Base-by-base conservation (phyloP, 2,888 invertebrate genomes). In the Azorinus chamasolen region DNA sequence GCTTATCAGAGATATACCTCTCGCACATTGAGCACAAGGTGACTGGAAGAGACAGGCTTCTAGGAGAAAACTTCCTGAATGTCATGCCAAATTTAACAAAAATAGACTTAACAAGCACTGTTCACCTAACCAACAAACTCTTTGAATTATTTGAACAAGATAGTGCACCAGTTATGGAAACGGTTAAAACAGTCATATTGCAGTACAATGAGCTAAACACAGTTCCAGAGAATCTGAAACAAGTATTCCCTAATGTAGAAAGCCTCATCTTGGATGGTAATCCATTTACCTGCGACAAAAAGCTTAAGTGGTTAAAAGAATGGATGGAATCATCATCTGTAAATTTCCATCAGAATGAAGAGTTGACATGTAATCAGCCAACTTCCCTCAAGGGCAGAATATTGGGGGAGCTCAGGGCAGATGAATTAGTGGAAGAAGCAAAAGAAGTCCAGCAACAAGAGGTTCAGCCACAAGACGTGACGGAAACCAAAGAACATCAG, bases 241-340 rank as follows among this genome's bases (percentile, higher is more conserved):
- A 95, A 88, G 95, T 95, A 89, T 94, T 97, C 80, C 95, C 96
- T 0, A 95, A 96, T 89, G 92, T 97, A 58, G 95, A 95, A 84
- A 94, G 94, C 22, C 92, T 97, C 55, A 94, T 95, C 84, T 92
- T 97, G 68, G 95, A 95, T 66, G 96, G 95, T 5, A 97, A 97
- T 91, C 94, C 95, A 25, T 95, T 96, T 93, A 95, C 96, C 88
- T 97, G 97, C 91, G 90, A 93, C 69, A 81, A 86, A 12, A 88
- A 90, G 24, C 85, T 93, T 45, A 77, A 88, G 57, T 93, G 93
- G 93, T 78, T 94, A 70, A 83, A 88, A 24, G 84, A 89, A 39
- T 96, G 96, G 96, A 94, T 96, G 93, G 63, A 68, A 43, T 92
- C 94, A 27, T 94, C 94, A 75, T 92, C 93, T 39, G 93, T 94